Conservation (phyloP, 1,140 invertebrate species). For the Diuraphis noxia region DNA sequence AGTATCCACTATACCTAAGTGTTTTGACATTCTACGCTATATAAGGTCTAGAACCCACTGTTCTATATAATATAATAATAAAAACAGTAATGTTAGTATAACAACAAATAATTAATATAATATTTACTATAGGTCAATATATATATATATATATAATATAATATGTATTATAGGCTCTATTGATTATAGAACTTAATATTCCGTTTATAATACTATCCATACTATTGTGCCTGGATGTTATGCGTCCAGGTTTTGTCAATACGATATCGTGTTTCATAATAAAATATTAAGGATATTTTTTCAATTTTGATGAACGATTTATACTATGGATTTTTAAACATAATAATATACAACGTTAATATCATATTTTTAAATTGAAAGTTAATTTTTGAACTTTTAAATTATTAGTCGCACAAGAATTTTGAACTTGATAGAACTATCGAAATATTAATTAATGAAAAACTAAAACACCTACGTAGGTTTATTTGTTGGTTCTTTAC, state of each 20-base stretch:
- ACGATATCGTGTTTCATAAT: not conserved
- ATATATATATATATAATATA: not conserved
- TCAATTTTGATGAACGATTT: not conserved
- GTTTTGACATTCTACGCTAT: slow-evolving; percentile 42
- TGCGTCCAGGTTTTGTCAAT: not conserved
- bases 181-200: not conserved
- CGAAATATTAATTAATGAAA: not conserved
- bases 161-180: not conserved
- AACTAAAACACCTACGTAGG: not conserved
- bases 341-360: not conserved
- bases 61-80: not conserved
- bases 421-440: not conserved
- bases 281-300: not conserved
- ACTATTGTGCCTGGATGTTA: not conserved
- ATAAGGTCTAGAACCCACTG: slow-evolving; percentile 30
- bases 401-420: too few relatives aligned
- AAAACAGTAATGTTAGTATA: not conserved
- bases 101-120: not conserved
- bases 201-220: not conserved
- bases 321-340: not conserved
- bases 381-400: not conserved
- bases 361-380: not conserved
- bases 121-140: not conserved
- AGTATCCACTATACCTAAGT: slow-evolving; percentile 45
- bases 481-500: not conserved